phyloP scores from a whole-genome alignment of 2,113 vertebrate species.

The Sula dactylatra region DNA sequence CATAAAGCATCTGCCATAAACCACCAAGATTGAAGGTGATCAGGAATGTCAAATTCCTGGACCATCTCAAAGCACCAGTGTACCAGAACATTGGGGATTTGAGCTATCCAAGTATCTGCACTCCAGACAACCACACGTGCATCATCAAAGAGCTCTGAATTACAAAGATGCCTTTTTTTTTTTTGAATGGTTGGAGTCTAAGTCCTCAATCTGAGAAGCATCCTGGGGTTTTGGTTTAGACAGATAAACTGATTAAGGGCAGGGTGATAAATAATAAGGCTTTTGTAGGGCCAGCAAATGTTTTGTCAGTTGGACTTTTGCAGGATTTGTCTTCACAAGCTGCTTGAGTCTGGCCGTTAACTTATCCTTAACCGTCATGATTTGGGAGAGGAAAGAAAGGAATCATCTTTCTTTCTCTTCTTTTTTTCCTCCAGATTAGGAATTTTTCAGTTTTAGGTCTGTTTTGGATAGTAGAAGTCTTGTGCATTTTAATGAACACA shows the following conservation, averaged over 20 bases:
- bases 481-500: accelerated
- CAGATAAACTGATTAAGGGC: background rate
- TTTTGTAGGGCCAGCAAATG: background rate
- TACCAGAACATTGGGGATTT: conserved; percentile 3
- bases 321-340: background rate
- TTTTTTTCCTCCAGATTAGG: background rate
- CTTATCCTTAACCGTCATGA: background rate
- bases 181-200: background rate
- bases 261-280: background rate
- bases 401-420: background rate
- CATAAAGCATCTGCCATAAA: conserved; percentile 17
- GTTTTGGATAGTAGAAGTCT: background rate
- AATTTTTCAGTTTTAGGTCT: background rate
- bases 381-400: background rate
- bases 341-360: background rate
- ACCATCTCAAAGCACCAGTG: background rate
- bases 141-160: background rate
- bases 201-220: background rate
- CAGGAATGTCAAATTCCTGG: conserved; percentile 48
- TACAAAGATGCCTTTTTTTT: background rate
- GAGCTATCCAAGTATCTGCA: background rate
- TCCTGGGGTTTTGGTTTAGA: background rate
- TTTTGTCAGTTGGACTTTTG: background rate
- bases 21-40: background rate
- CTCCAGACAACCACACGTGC: conserved; percentile 19